phyloP scores from a whole-genome alignment of 2,888 invertebrate genomes.

The Drosophila villosipedis region DNA sequence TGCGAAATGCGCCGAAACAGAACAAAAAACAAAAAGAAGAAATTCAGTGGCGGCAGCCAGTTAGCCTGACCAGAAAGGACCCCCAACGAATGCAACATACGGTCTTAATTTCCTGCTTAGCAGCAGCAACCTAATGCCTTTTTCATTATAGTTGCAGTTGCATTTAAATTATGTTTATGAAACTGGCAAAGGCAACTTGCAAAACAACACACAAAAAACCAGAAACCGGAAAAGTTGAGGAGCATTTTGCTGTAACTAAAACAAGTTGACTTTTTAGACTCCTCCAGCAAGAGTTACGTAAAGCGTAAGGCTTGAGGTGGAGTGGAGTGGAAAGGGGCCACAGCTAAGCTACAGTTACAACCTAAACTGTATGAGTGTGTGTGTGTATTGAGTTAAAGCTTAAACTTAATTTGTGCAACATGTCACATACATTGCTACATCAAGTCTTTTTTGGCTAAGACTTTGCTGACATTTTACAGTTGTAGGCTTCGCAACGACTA shows the following conservation, averaged over 20 bases:
- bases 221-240: slow-evolving; percentile 48
- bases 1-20: slow-evolving; percentile 17
- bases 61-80: slow-evolving; percentile 1
- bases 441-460: slow-evolving; percentile 14
- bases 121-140: slow-evolving; percentile 36
- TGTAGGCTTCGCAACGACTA: background rate
- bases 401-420: slow-evolving; percentile 52
- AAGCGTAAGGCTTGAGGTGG: background rate
- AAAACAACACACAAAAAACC: slow-evolving; percentile 17
- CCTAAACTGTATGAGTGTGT: background rate
- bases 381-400: slow-evolving; percentile 47
- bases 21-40: slow-evolving; percentile 17
- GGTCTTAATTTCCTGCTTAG: slow-evolving; percentile 63
- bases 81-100: slow-evolving; percentile 54
- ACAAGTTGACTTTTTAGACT: slow-evolving; percentile 52
- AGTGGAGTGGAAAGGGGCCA: background rate
- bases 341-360: background rate
- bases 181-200: slow-evolving; percentile 52
- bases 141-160: slow-evolving; percentile 22
- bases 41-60: background rate
- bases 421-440: slow-evolving; percentile 34
- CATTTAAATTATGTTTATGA: slow-evolving; percentile 54
- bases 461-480: slow-evolving; percentile 4
- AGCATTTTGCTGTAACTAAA: slow-evolving; percentile 28
- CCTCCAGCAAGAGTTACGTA: slow-evolving; percentile 6